Percentiles rank a stretch among this genome's conserved stretches.
phyloP scores from a whole-genome alignment of 92 coral and sea anemone species.

The Siderastrea radians region DNA sequence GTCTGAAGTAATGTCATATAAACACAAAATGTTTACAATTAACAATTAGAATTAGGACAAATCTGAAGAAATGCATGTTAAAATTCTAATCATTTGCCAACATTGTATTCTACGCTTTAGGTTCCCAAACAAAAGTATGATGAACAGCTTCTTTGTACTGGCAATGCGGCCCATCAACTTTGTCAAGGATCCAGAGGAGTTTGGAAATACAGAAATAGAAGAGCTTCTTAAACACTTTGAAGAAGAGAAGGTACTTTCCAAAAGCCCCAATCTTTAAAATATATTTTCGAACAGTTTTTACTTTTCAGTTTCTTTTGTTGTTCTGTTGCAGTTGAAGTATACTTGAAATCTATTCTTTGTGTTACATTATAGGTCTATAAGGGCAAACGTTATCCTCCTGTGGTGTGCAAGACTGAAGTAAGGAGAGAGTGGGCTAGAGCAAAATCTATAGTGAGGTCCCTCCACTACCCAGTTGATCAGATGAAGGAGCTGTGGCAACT shows the following conservation, averaged over 20 bases:
- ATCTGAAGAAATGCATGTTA: too few species aligned
- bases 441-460: slow-evolving; percentile 12
- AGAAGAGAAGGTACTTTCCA: slow-evolving; percentile 38
- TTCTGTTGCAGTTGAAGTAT: neutral
- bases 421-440: slow-evolving; percentile 13
- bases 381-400: slow-evolving; percentile 15
- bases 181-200: slow-evolving; percentile 23
- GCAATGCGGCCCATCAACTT: slow-evolving; percentile 51
- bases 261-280: neutral
- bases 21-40: neutral
- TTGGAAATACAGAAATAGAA: slow-evolving; percentile 56
- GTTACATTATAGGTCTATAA: neutral
- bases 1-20: neutral
- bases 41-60: too few species aligned
- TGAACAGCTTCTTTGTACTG: slow-evolving; percentile 39
- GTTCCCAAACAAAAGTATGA: slow-evolving; percentile 50
- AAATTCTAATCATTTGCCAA: neutral
- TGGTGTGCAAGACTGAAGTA: slow-evolving; percentile 16
- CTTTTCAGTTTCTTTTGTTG: neutral
- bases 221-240: slow-evolving; percentile 57
- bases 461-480: slow-evolving; percentile 50
- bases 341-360: neutral
- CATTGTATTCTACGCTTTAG: slow-evolving; percentile 12
- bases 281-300: neutral
- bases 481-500: slow-evolving; percentile 22